These are phyloP conservation scores for Drosophila greeni DNA, from an alignment of 2,888 invertebrate species.

Conservation along the genomic window DNA sequence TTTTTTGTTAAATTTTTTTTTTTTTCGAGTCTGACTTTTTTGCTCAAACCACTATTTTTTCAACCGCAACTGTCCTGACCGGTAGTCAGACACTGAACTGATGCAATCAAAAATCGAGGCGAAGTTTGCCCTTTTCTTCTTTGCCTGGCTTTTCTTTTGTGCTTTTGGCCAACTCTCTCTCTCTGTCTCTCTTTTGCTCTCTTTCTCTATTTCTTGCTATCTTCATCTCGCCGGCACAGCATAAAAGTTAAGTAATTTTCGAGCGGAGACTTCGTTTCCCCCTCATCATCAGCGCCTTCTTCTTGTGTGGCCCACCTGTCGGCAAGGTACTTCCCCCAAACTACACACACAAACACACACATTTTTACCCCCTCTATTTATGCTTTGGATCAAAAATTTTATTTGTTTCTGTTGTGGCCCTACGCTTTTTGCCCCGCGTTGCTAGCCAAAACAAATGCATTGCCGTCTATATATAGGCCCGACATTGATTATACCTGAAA, in stretches of 20 bases:
- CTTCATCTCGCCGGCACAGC: slow-evolving; percentile 2
- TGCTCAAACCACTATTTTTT: neutral
- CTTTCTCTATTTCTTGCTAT: neutral
- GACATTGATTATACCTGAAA: slow-evolving; percentile 23
- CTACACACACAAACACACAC: neutral
- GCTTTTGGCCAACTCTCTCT: slow-evolving; percentile 7
- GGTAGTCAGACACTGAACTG: neutral
- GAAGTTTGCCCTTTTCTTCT: neutral
- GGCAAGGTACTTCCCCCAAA: slow-evolving; percentile 7
- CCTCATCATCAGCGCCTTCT: slow-evolving; percentile 1
- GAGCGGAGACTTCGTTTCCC: slow-evolving; percentile 32
- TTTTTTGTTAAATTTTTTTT: too few relatives aligned
- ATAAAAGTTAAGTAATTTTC: slow-evolving; percentile 11
- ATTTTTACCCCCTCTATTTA: slow-evolving; percentile 3
- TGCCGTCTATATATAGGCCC: slow-evolving; percentile 13
- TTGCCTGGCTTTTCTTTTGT: slow-evolving; percentile 5
- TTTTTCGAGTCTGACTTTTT: too few relatives aligned
- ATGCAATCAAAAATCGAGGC: slow-evolving; percentile 12
- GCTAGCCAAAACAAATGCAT: slow-evolving; percentile 60
- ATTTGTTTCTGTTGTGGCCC: slow-evolving; percentile 20
- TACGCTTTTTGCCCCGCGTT: slow-evolving; percentile 34
- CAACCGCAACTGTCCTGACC: neutral
- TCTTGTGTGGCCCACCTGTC: slow-evolving; percentile 32
- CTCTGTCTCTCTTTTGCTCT: neutral
- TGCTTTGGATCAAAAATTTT: slow-evolving; percentile 18